Conservation (phyloP, 1,140 invertebrate species). For the Aphaenogaster rudis region DNA sequence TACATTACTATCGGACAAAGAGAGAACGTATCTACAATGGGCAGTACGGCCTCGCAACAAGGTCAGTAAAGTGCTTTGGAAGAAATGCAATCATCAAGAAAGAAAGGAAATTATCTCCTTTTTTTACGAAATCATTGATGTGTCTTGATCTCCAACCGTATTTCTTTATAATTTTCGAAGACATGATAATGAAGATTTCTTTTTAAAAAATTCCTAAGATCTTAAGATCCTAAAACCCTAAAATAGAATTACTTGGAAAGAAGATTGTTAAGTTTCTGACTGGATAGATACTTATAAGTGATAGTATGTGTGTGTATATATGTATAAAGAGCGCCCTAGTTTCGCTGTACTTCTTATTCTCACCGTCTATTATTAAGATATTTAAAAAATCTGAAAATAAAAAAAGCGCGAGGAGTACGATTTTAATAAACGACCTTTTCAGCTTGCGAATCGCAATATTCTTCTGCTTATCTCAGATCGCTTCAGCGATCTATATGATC, state of each 20-base stretch:
- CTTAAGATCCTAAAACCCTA: background rate
- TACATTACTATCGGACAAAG: slow-evolving; percentile 80
- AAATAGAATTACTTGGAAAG: slow-evolving; percentile 11
- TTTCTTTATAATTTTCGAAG: background rate
- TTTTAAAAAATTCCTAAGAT: background rate
- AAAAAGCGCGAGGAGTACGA: background rate
- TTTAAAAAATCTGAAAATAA: slow-evolving; percentile 4
- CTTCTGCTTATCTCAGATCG: background rate
- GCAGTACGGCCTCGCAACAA: slow-evolving; percentile 74
- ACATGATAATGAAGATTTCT: background rate
- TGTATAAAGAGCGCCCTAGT: background rate
- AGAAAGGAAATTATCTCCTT: background rate
- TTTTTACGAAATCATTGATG: background rate
- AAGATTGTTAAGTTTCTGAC: background rate
- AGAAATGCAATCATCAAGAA: background rate
- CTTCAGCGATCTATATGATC: background rate
- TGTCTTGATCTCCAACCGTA: background rate
- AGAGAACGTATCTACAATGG: slow-evolving; percentile 76
- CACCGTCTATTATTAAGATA: slow-evolving; percentile 9
- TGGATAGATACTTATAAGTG: background rate
- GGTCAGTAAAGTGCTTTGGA: slow-evolving; percentile 65
- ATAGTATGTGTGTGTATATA: background rate
- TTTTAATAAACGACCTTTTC: slow-evolving; percentile 1
- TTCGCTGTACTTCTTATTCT: background rate
- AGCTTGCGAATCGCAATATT: background rate